Percentiles rank a stretch among this genome's conserved stretches.
Evolutionary conservation across 2,888 invertebrate genomes (phyloP).

Genomic region (Hydropsyche betteni): DNA sequence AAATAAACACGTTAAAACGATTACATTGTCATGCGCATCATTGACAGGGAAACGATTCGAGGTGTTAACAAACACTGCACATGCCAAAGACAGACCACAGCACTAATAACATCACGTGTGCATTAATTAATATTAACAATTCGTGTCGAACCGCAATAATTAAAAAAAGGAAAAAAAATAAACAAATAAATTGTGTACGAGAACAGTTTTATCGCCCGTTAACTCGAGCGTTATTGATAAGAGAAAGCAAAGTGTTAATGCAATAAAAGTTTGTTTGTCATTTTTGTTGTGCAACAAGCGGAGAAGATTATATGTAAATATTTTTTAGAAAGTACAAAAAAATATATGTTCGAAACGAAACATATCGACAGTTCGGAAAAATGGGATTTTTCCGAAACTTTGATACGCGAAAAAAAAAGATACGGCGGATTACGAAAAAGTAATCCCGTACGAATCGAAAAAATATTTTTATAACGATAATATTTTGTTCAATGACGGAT

Average conservation of each 20-base stretch:
- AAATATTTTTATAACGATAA: too few species aligned
- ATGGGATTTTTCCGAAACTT: too few species aligned
- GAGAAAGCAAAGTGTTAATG: slow-evolving; percentile 18
- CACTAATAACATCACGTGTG: too few species aligned
- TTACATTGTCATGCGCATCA: too few species aligned
- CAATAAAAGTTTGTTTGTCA: slow-evolving; percentile 1
- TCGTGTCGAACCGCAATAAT: too few species aligned
- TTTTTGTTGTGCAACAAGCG: slow-evolving; percentile 17
- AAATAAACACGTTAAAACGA: too few species aligned
- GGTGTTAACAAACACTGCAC: neutral
- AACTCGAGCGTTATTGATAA: slow-evolving; percentile 1
- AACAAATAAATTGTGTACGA: neutral
- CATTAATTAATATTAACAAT: too few species aligned
- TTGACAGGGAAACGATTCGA: too few species aligned
- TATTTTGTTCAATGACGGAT: too few species aligned
- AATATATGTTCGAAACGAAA: neutral
- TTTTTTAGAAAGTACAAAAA: slow-evolving; percentile 17
- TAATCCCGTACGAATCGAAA: too few species aligned
- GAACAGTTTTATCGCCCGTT: neutral
- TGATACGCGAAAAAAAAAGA: too few species aligned
- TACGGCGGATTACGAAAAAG: too few species aligned
- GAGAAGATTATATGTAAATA: neutral
- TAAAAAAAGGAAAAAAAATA: neutral
- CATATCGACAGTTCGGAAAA: neutral
- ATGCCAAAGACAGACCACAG: neutral